Conservation (phyloP, 2,797 vertebrate species). For the Gallinago solitaria region DNA sequence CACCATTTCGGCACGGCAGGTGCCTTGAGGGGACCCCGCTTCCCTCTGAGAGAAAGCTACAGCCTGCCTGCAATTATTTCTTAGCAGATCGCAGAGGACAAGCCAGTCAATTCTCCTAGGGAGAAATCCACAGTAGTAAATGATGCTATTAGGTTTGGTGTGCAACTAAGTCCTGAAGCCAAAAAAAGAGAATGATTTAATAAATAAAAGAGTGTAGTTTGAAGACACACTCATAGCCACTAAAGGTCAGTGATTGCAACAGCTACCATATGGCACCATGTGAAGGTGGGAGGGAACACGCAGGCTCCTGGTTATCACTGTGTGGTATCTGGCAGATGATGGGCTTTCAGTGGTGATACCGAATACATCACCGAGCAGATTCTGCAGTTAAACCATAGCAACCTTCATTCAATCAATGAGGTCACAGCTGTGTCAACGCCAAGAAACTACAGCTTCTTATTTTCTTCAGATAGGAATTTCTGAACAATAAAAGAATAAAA, state of each 20-base stretch:
- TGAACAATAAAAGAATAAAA: not conserved
- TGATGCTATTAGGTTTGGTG: not conserved
- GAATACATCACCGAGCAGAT: not conserved
- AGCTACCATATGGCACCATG: not conserved
- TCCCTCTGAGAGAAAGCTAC: not conserved
- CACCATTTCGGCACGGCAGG: not conserved
- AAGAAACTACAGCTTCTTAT: not conserved
- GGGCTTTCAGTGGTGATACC: not conserved
- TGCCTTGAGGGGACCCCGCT: not conserved
- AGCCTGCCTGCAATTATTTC: not conserved
- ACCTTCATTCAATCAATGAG: not conserved
- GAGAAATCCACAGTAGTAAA: not conserved
- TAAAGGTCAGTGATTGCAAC: not conserved
- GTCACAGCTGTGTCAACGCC: not conserved
- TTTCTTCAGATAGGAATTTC: not conserved
- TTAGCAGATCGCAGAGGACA: not conserved
- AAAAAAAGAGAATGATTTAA: not conserved
- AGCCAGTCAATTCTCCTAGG: not conserved
- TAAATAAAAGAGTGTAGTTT: not conserved
- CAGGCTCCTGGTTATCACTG: not conserved
- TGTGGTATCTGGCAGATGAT: not conserved
- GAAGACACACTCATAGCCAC: not conserved
- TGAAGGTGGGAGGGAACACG: not conserved
- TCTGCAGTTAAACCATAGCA: not conserved
- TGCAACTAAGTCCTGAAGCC: not conserved